Conservation (phyloP, 2,888 invertebrate genomes). For the Himalopsyche kuldschensis region DNA sequence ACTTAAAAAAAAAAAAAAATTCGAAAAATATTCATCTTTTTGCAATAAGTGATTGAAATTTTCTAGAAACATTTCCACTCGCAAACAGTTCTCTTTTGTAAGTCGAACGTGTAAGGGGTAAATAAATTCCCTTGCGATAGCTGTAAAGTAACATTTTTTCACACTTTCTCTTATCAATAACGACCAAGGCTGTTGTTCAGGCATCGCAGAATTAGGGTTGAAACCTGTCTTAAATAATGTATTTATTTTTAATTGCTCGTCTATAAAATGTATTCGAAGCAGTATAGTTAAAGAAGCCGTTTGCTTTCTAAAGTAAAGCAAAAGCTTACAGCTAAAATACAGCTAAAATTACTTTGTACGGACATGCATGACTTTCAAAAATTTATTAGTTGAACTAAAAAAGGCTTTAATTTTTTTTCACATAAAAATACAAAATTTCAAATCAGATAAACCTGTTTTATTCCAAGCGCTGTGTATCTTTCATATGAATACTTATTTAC, state of each 20-base stretch:
- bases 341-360: too few relatives aligned
- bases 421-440: too few relatives aligned
- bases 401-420: too few relatives aligned
- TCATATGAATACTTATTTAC: too few relatives aligned
- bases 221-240: neutral
- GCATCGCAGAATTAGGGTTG: neutral
- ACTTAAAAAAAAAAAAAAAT: neutral
- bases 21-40: neutral
- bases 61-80: neutral
- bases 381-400: too few relatives aligned
- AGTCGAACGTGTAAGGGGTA: neutral
- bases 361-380: too few relatives aligned
- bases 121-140: neutral
- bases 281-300: too few relatives aligned
- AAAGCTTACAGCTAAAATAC: too few relatives aligned
- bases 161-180: neutral
- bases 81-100: neutral
- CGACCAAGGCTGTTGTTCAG: neutral
- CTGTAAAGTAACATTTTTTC: neutral
- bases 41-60: neutral
- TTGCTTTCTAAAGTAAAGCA: too few relatives aligned
- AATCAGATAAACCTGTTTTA: too few relatives aligned
- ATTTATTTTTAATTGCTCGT: neutral
- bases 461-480: too few relatives aligned
- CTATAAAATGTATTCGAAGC: too few relatives aligned